A percentile compares a stretch with the other conserved stretches of the same genome.
Evolutionary conservation across 2,888 invertebrate species (phyloP).

Genomic region (Apeira syringaria): DNA sequence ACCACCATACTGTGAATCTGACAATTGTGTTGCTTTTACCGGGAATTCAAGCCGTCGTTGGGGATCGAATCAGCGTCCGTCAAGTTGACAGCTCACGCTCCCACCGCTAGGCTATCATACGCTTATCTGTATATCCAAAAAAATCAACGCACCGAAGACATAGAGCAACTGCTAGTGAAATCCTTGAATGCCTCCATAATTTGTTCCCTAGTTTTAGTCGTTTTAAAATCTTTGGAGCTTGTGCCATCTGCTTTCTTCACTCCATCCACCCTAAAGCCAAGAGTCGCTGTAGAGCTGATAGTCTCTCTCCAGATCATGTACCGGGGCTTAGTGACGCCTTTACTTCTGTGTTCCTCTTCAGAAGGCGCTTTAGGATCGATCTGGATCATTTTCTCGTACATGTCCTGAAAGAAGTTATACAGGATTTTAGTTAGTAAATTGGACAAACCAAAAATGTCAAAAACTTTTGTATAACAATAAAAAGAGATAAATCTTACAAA

Average conservation of each 20-base stretch:
- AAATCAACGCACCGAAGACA: slow-evolving; percentile 87
- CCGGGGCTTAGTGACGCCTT: slow-evolving; percentile 96
- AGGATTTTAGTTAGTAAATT: too few species aligned
- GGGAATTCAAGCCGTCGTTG: too few species aligned
- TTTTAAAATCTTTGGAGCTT: slow-evolving; percentile 97
- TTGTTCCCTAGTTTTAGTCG: slow-evolving; percentile 93
- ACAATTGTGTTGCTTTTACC: too few species aligned
- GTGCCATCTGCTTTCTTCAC: slow-evolving; percentile 94
- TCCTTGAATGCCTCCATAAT: slow-evolving; percentile 91
- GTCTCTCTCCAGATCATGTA: slow-evolving; percentile 98
- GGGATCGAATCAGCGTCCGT: too few species aligned
- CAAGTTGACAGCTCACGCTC: too few species aligned
- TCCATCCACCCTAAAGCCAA: slow-evolving; percentile 98
- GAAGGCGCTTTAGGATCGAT: slow-evolving; percentile 95
- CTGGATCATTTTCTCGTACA: slow-evolving; percentile 99
- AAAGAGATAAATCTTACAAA: too few species aligned
- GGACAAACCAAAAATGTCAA: too few species aligned
- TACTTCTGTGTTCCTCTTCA: slow-evolving; percentile 93
- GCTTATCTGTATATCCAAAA: slow-evolving; percentile 16
- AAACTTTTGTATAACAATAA: too few species aligned
- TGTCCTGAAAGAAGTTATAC: slow-evolving; percentile 85
- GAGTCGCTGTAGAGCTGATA: slow-evolving; percentile 97
- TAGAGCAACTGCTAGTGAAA: slow-evolving; percentile 91
- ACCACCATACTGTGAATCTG: too few species aligned
- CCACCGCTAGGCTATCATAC: too few species aligned